These are phyloP conservation scores for Drosophila funebris DNA, from an alignment of 1,140 invertebrate genomes.

Conservation along the genomic window DNA sequence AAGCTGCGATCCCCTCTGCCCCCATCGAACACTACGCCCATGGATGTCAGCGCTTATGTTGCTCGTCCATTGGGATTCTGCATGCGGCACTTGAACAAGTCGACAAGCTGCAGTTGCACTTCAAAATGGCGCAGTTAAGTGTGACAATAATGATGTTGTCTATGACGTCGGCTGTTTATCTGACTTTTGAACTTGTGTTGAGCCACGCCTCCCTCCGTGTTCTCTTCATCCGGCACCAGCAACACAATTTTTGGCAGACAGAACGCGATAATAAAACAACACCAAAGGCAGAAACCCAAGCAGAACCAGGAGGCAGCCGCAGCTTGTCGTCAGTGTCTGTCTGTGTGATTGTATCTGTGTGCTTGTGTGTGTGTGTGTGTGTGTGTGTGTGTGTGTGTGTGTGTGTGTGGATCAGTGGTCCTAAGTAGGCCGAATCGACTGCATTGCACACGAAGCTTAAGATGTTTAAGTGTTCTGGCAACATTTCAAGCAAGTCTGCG, in stretches of 20 bases:
- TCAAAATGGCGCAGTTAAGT: constrained; percentile 51
- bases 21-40: neutral
- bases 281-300: neutral
- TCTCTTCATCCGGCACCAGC: neutral
- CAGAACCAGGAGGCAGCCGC: neutral
- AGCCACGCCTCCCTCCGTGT: neutral
- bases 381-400: neutral
- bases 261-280: constrained; percentile 39
- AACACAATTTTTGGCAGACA: constrained; percentile 29
- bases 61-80: constrained; percentile 58
- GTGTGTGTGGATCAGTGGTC: constrained; percentile 23
- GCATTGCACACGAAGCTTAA: constrained; percentile 29
- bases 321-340: neutral
- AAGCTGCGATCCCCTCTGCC: neutral
- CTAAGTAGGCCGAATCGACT: constrained; percentile 26
- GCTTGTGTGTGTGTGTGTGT: neutral
- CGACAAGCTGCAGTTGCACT: constrained; percentile 59
- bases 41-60: constrained; percentile 2
- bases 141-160: constrained; percentile 66
- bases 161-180: constrained; percentile 22
- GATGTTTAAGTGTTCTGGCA: constrained; percentile 32
- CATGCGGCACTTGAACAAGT: constrained; percentile 59
- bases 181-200: constrained; percentile 23
- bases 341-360: neutral
- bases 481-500: constrained; percentile 21